Evolutionary conservation across 2,888 invertebrate species (phyloP).

Genomic region (Apamea crenata): DNA sequence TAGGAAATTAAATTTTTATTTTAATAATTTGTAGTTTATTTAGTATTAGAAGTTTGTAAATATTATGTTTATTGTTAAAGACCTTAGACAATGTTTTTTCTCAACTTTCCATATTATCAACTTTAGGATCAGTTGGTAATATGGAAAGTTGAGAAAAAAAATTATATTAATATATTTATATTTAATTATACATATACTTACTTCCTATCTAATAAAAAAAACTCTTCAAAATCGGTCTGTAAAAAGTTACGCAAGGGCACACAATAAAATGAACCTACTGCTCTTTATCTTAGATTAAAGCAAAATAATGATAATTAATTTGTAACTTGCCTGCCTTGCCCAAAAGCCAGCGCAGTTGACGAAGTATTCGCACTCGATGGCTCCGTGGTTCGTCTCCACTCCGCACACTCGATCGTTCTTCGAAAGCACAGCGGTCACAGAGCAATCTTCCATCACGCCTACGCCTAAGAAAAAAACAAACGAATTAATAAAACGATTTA

Average conservation of each 20-base stretch:
- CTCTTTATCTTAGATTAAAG: neutral
- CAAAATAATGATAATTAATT: neutral
- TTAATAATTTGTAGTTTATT: no score
- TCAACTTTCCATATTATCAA: no score
- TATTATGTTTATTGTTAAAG: no score
- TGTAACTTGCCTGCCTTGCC: conserved; percentile 92
- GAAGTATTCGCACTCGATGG: conserved; percentile 96
- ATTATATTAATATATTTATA: no score
- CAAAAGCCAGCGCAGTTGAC: conserved; percentile 99
- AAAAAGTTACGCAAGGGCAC: neutral
- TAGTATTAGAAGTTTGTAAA: no score
- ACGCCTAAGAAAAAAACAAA: conserved; percentile 90
- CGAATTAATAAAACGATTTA: neutral
- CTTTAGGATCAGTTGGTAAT: no score
- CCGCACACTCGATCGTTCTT: conserved; percentile 92
- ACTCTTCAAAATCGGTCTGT: neutral
- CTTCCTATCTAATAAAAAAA: no score
- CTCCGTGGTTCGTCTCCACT: conserved; percentile 94
- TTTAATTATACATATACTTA: no score
- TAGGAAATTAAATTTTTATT: no score
- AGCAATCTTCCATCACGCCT: conserved; percentile 94
- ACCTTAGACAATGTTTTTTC: no score
- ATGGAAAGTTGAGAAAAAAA: no score
- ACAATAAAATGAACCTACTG: neutral
- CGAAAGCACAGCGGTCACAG: conserved; percentile 92